Percentiles rank a stretch among this genome's conserved stretches.
phyloP scores from a whole-genome alignment of 2,888 invertebrate species.

The Carterocephalus palaemon region DNA sequence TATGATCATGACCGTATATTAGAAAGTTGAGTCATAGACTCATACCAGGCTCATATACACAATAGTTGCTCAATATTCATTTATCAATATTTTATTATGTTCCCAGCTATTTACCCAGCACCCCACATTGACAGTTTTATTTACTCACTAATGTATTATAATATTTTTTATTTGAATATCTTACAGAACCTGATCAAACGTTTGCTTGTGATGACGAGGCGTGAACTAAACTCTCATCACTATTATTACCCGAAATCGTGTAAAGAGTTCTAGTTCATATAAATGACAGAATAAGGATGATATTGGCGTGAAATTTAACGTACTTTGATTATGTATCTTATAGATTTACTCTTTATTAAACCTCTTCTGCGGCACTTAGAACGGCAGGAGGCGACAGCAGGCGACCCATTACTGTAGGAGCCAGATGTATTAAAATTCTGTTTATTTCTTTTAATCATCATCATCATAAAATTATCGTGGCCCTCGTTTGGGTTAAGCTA shows the following conservation, averaged over 20 bases:
- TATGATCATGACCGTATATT: no score
- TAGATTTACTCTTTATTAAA: constrained; percentile 22
- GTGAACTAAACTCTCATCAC: constrained; percentile 7
- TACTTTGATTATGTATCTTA: constrained; percentile 7
- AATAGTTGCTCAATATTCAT: no score
- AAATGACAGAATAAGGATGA: neutral
- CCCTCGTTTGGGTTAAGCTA: neutral
- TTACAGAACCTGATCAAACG: constrained; percentile 7
- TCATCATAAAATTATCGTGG: neutral
- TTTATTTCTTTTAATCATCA: neutral
- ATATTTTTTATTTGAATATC: constrained; percentile 7
- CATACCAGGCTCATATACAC: no score
- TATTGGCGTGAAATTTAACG: neutral
- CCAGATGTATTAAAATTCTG: constrained; percentile 18
- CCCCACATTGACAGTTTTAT: no score
- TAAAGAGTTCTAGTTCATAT: neutral
- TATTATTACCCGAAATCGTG: neutral
- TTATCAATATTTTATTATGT: no score
- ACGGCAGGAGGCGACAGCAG: constrained; percentile 48
- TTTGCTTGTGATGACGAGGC: constrained; percentile 13
- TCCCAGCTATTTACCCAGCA: no score
- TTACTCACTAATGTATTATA: no score
- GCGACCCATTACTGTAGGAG: constrained; percentile 43
- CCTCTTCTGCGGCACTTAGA: constrained; percentile 27
- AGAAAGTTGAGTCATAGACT: no score